Conservation (phyloP, 2,797 vertebrate genomes). For the Gallirallus australis region DNA sequence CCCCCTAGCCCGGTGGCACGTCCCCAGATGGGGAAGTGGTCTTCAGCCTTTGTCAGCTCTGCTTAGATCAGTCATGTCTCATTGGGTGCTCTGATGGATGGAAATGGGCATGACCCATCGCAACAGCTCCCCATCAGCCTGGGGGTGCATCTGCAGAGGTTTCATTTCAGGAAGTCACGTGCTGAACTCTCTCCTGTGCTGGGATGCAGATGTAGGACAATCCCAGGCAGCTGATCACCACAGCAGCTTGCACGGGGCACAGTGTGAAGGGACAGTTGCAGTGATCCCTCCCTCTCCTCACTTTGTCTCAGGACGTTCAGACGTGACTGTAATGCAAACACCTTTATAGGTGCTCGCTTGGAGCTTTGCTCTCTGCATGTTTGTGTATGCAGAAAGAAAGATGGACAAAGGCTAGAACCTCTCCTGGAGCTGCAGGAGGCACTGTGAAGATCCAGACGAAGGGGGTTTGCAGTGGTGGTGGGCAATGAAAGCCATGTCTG, state of each 20-base stretch:
- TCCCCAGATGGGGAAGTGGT: constrained; percentile 42
- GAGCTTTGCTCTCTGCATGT: neutral
- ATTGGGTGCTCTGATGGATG: constrained; percentile 30
- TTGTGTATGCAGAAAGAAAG: neutral
- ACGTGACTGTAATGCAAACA: neutral
- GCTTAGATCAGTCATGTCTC: constrained; percentile 61
- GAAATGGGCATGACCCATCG: constrained; percentile 32
- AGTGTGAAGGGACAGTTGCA: fast-evolving
- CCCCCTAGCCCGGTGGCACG: neutral
- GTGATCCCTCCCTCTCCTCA: neutral
- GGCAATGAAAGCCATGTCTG: fast-evolving
- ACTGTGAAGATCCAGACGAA: neutral
- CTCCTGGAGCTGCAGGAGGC: neutral
- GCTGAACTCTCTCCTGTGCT: neutral
- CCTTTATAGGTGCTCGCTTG: fast-evolving
- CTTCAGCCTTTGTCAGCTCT: constrained; percentile 52
- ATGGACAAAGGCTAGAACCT: neutral
- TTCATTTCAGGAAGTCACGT: neutral
- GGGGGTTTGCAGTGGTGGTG: neutral
- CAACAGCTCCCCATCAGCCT: neutral
- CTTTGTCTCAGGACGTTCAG: neutral
- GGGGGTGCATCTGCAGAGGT: neutral
- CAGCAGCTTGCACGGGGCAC: neutral
- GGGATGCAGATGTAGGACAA: neutral
- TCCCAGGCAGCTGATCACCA: neutral